Evolutionary conservation across 2,888 invertebrate genomes (phyloP), one percentile per base, ranked within the genome.

Genomic region (Acrobasis suavella): DNA sequence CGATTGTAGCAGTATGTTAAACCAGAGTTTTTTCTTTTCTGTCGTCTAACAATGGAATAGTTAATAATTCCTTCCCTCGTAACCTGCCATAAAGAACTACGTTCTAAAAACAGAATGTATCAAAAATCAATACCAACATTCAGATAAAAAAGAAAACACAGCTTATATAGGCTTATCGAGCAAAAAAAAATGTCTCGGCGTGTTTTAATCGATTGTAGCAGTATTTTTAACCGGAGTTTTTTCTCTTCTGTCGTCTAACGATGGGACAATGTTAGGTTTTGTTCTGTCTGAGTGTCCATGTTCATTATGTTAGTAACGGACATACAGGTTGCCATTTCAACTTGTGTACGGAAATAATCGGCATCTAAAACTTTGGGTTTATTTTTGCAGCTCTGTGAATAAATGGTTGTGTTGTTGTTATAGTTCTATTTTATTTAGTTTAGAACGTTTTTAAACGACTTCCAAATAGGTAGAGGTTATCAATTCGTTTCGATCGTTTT

Each of bases 1-100:
- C 67, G 69, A 69, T 66, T 65, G 65, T 66, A 62, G 62, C 42
- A 14, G 67, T 69, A 67, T 69, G 67, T 69, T 69, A 67, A 69
- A 66, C 54, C 38, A 66, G 66, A 50, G 64, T 65, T 66, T 67
- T 58, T 62, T 65, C 66, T 67, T 65, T 69, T 67, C 64, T 66
- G 51, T 63, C 64, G 66, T 67, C 66, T 67, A 67, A 65, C 69
- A 64, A 51, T 22, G 39, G 17, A n/a, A n/a, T n/a, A n/a, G n/a
- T n/a, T n/a, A n/a, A n/a, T n/a, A n/a, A n/a, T n/a, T n/a, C n/a
- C n/a, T n/a, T n/a, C n/a, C n/a, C n/a, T n/a, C n/a, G n/a, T n/a
- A n/a, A n/a, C n/a, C n/a, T n/a, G n/a, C n/a, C n/a, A n/a, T n/a
- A n/a, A n/a, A n/a, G n/a, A n/a, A n/a, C n/a, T n/a, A n/a, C n/a